These are phyloP conservation scores for Microctonus aethiopoides DNA, from an alignment of 2,888 invertebrate genomes.

Conservation along the genomic window DNA sequence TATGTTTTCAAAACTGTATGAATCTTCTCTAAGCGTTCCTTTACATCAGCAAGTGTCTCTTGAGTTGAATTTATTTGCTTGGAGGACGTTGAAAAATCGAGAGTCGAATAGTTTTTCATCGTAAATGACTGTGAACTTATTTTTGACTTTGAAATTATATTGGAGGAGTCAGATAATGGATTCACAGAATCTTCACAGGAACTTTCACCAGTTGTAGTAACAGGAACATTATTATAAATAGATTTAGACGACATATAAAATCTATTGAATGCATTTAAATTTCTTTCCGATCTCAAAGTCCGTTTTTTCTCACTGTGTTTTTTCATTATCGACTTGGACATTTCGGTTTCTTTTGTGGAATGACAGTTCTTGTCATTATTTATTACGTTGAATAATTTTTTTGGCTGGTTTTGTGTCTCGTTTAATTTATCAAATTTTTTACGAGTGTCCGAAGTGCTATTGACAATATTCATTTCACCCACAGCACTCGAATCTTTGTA, in stretches of 20 bases:
- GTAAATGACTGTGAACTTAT: not conserved
- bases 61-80: constrained; percentile 31
- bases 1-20: constrained; percentile 49
- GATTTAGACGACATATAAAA: not conserved
- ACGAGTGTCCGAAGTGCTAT: not conserved
- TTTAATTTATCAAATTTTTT: not conserved
- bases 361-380: not conserved
- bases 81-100: constrained; percentile 12
- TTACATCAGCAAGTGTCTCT: constrained; percentile 47
- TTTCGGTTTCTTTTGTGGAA: not conserved
- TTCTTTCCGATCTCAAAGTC: not conserved
- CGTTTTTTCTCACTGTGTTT: not conserved
- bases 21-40: constrained; percentile 49
- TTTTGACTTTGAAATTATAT: not conserved
- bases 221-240: not conserved
- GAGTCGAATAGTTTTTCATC: not conserved
- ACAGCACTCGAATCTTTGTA: not conserved
- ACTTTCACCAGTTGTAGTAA: not conserved
- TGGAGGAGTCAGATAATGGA: not conserved
- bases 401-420: not conserved
- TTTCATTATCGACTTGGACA: not conserved
- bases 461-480: not conserved
- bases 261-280: not conserved
- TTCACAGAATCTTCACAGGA: not conserved
- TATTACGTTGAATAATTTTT: not conserved